Evolutionary conservation across 2,888 invertebrate species (phyloP).

Genomic region (Leucophenga montana): DNA sequence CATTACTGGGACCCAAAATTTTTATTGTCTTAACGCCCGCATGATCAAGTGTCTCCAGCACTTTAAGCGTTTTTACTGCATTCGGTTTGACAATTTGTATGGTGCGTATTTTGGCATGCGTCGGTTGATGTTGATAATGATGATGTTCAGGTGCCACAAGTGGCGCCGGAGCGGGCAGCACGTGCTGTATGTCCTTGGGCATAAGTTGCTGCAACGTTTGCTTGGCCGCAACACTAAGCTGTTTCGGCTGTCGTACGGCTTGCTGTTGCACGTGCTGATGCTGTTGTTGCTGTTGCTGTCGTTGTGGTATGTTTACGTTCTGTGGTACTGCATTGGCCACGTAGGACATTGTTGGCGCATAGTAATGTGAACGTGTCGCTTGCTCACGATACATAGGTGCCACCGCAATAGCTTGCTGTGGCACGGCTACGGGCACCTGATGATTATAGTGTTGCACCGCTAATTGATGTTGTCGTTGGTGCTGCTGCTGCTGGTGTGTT

Average conservation of each 20-base stretch:
- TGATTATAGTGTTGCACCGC: slow-evolving; percentile 17
- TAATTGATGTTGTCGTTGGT: slow-evolving; percentile 38
- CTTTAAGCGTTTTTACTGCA: slow-evolving; percentile 60
- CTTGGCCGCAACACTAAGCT: slow-evolving; percentile 48
- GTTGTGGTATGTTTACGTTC: not conserved
- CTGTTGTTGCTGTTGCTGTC: too few relatives aligned
- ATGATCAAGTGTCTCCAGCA: slow-evolving; percentile 62
- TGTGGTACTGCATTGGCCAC: slow-evolving; percentile 40
- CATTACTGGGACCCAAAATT: slow-evolving; percentile 62
- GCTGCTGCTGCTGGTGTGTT: slow-evolving; percentile 3
- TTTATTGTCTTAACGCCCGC: slow-evolving; percentile 67
- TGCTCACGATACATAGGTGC: slow-evolving; percentile 59
- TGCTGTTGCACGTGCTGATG: too few relatives aligned
- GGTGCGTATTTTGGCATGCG: slow-evolving; percentile 59
- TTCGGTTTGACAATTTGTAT: slow-evolving; percentile 64
- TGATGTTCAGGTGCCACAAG: slow-evolving; percentile 13
- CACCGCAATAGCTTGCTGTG: slow-evolving; percentile 47
- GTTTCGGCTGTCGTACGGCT: not conserved
- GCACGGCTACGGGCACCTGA: slow-evolving; percentile 29
- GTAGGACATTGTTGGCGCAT: slow-evolving; percentile 58
- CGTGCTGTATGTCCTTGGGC: slow-evolving; percentile 58
- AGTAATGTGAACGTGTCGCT: slow-evolving; percentile 53
- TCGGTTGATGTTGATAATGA: slow-evolving; percentile 27
- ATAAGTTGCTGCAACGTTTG: slow-evolving; percentile 59
- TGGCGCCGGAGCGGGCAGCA: slow-evolving; percentile 43